Conservation (phyloP, 2,888 invertebrate species). For the Stegana nigrithorax region DNA sequence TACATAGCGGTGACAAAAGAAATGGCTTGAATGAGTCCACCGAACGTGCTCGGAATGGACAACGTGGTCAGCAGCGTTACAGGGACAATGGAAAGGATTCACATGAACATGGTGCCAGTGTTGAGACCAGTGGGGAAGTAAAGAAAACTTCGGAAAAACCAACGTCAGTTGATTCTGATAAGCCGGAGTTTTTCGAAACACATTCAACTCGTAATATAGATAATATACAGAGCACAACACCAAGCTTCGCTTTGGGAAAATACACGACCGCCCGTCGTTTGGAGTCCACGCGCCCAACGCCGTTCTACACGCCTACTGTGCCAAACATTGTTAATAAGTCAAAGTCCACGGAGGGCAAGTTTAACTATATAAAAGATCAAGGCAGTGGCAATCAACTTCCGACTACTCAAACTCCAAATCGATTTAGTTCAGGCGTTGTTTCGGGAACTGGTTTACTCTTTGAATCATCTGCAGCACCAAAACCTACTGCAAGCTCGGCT, state of each 20-base stretch:
- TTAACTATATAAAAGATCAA: constrained; percentile 50
- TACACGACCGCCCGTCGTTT: constrained; percentile 64
- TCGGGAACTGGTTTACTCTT: constrained; percentile 41
- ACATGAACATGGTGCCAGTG: constrained; percentile 16
- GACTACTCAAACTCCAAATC: constrained; percentile 55
- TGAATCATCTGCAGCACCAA: constrained; percentile 43
- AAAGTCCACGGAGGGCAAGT: constrained; percentile 56
- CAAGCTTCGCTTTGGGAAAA: constrained; percentile 51
- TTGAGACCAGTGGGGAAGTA: constrained; percentile 41
- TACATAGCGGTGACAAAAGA: constrained; percentile 15
- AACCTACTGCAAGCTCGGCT: constrained; percentile 39
- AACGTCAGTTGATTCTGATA: constrained; percentile 26
- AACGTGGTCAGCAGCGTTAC: constrained; percentile 58
- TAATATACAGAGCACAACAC: constrained; percentile 45
- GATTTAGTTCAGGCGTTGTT: constrained; percentile 39
- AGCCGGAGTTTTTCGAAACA: constrained; percentile 43
- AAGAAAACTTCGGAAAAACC: constrained; percentile 29
- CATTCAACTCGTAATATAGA: constrained; percentile 37
- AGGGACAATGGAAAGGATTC: constrained; percentile 44
- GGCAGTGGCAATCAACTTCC: constrained; percentile 24
- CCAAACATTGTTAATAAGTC: constrained; percentile 58
- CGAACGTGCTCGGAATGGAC: constrained; percentile 51
- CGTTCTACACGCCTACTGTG: constrained; percentile 68
- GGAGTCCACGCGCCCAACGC: constrained; percentile 64
- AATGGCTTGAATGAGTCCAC: constrained; percentile 41